Evolutionary conservation across 2,888 invertebrate genomes (phyloP), one percentile per base, ranked within the genome.

Genomic region (Allygus modestus): DNA sequence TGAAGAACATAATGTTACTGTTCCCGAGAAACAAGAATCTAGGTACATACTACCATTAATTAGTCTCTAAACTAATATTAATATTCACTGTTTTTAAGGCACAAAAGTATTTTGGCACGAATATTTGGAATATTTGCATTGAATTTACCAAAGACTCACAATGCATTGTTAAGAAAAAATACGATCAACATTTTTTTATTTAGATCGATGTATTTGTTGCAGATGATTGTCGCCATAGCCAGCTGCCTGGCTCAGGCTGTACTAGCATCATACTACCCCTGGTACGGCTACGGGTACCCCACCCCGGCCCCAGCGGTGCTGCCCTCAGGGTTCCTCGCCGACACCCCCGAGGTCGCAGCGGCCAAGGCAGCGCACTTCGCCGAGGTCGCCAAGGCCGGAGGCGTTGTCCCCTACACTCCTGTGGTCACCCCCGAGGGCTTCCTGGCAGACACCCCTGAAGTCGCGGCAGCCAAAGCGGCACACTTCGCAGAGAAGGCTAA

Each of bases 191-290:
- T n/a, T n/a, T n/a, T n/a, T n/a, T n/a, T n/a, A n/a, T n/a, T n/a
- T n/a, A n/a, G n/a, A n/a, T n/a, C n/a, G 37, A 37, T 37, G 4
- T 37, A 15, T 73, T 4, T 1, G 43, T 77, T 46, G n/a, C 77
- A 77, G 77, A 77, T 77, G 77, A 15, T 77, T 77, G 77, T 77
- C 77, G 46, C 77, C 46, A 17, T 77, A 17, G 77, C 90, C 90
- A 90, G 90, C 90, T 92, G 90, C 87, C 87, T 88, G 79, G 87
- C 88, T 85, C 88, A 87, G 69, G 86, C 87, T 46, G 77, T 77
- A 77, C 77, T 77, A 77, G 77, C 77, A 77, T 77, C 77, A 31
- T 85, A 69, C 77, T 86, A 86, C 23, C 85, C 87, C 26, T 54
- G 77, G 77, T 33, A 61, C 83, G 69, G 28, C 4, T 33, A 58